phyloP scores from a whole-genome alignment of 2,888 invertebrate genomes.

The Xestia ashworthii region DNA sequence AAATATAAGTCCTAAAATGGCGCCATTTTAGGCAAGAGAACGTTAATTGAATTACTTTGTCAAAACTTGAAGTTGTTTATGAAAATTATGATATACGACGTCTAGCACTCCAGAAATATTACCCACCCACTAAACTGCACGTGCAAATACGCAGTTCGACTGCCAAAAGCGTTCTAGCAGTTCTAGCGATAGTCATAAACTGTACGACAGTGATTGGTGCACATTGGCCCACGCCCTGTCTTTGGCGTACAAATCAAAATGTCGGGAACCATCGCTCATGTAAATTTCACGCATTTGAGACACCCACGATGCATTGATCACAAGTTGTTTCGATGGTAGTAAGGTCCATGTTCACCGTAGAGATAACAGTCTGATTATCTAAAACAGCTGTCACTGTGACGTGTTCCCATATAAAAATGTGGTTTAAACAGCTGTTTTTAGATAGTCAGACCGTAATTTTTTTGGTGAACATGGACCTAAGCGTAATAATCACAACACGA shows the following conservation, averaged over 20 bases:
- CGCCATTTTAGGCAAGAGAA: too few species aligned
- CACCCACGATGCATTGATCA: conserved; percentile 16
- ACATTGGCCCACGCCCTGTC: conserved; percentile 22
- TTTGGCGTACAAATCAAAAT: conserved; percentile 33
- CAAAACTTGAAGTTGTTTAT: not conserved
- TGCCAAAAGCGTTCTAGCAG: conserved; percentile 32
- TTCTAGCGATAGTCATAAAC: not conserved
- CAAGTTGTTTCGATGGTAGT: not conserved
- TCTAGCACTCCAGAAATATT: conserved; percentile 13
- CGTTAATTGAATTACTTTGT: not conserved
- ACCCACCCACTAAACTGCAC: conserved; percentile 11
- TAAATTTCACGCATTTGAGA: conserved; percentile 24
- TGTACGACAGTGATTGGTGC: conserved; percentile 41
- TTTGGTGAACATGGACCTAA: too few species aligned
- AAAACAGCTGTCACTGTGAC: too few species aligned
- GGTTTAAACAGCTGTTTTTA: too few species aligned
- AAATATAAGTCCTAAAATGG: not conserved
- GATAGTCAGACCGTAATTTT: too few species aligned
- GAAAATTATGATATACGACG: not conserved
- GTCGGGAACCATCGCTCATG: conserved; percentile 18
- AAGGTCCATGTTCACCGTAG: too few species aligned
- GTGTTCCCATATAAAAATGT: too few species aligned
- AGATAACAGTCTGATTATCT: too few species aligned
- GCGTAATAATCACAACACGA: not conserved
- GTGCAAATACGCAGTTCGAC: not conserved